These are phyloP conservation scores for Phalloptychus januarius DNA, from an alignment of 2,797 vertebrate species.

Conservation along the genomic window DNA sequence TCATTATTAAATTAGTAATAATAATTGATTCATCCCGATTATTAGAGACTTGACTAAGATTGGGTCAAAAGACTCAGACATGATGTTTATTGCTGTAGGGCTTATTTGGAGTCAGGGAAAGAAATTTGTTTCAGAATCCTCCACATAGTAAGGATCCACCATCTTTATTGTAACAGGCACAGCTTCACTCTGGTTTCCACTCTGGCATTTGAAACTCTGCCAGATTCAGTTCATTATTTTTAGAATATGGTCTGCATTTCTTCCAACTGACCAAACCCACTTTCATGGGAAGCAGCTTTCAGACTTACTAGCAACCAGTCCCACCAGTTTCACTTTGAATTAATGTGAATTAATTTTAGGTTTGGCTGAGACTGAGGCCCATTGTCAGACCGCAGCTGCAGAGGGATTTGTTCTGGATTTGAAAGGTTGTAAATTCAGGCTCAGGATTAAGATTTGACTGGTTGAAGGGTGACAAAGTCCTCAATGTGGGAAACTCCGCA, in stretches of 20 bases:
- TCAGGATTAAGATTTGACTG: background rate
- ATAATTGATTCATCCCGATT: too few species aligned
- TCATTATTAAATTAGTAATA: too few species aligned
- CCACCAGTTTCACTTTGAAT: slow-evolving; percentile 1
- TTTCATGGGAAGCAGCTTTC: background rate
- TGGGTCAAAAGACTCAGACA: too few species aligned
- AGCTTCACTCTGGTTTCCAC: background rate
- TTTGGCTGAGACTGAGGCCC: background rate
- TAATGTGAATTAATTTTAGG: background rate
- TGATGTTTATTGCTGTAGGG: too few species aligned
- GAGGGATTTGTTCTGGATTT: background rate
- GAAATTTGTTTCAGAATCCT: too few species aligned
- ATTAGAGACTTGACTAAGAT: too few species aligned
- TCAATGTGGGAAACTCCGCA: slow-evolving; percentile 20
- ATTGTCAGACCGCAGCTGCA: background rate
- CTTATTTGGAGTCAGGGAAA: too few species aligned
- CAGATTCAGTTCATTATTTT: background rate
- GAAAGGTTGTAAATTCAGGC: background rate
- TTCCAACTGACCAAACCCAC: background rate
- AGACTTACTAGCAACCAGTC: background rate
- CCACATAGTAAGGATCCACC: background rate
- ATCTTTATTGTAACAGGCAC: too few species aligned
- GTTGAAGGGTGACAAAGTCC: background rate
- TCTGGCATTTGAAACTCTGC: background rate
- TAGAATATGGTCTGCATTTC: background rate